Evolutionary conservation across 2,888 invertebrate genomes (phyloP), one percentile per base, ranked within the genome.

Genomic region (Drosophila nr. fundita): DNA sequence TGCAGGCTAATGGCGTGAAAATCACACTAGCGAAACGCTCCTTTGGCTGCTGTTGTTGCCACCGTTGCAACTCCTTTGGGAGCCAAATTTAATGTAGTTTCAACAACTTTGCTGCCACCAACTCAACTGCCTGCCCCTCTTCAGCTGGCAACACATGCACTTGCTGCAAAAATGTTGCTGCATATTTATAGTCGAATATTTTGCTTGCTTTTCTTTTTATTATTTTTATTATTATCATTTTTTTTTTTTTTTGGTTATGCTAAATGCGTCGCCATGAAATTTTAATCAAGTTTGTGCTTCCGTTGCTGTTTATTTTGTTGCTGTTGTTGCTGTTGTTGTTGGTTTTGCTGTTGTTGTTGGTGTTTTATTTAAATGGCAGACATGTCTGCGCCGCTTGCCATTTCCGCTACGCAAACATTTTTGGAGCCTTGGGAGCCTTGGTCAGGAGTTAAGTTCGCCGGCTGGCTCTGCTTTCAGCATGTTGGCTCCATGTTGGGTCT

Each of bases 231-330:
- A 38, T 60, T 29, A 21, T 42, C 38, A 24, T 24, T 34, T 27
- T 48, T 8, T 45, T 1, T 1, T 52, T 42, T 61, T 69, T 57
- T 63, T 50, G 60, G 64, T 53, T 49, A 60, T 73, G 73, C 57
- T 74, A 81, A 87, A 85, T 87, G 88, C 86, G 82, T 88, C 69
- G 80, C 79, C 77, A 89, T 87, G 81, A 87, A 87, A 89, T 83
- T 87, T 89, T 87, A 89, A 87, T 87, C 89, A 87, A 87, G 81
- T 83, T 79, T 75, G 68, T 38, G 59, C 83, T 74, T 87, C 85
- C 85, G 80, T 76, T 80, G 60, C 54, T 58, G 48, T 32, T 18
- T 63, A 38, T 61, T 52, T 52, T 38, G 24, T 27, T 34, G 53
- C 24, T 54, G 42, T 53, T 78, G 24, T 50, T 68, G 32, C 50